phyloP scores from a whole-genome alignment of 2,888 invertebrate genomes.

The Perizoma flavofasciatum region DNA sequence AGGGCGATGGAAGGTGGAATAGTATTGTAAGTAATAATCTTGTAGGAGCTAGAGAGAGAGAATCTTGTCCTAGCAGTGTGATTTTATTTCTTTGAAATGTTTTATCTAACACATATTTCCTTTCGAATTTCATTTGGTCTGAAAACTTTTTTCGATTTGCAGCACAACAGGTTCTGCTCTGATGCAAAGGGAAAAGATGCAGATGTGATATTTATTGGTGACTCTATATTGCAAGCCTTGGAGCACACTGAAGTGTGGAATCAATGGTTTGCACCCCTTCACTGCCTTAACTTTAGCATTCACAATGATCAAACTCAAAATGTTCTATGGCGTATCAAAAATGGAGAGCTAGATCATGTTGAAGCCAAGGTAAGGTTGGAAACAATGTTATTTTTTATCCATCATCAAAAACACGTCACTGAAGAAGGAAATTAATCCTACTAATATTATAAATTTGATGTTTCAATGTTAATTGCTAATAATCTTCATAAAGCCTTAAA shows the following conservation, averaged over 20 bases:
- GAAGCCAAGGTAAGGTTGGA: constrained; percentile 89
- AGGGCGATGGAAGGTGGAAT: constrained; percentile 94
- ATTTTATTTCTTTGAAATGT: too few species aligned
- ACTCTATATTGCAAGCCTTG: constrained; percentile 92
- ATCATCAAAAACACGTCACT: background rate
- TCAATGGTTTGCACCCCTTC: constrained; percentile 95
- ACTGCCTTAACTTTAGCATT: constrained; percentile 96
- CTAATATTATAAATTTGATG: too few species aligned
- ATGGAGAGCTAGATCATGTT: constrained; percentile 95
- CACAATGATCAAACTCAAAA: constrained; percentile 94
- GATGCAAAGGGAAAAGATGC: constrained; percentile 96
- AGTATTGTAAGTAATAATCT: constrained; percentile 82
- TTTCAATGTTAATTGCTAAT: too few species aligned
- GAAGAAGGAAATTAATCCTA: background rate
- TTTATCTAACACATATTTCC: too few species aligned
- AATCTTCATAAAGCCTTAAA: too few species aligned
- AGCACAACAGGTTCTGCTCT: constrained; percentile 93
- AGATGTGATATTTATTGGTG: constrained; percentile 96
- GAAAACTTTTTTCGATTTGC: constrained; percentile 51
- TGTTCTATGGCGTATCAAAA: constrained; percentile 94
- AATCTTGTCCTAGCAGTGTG: too few species aligned
- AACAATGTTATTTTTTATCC: background rate
- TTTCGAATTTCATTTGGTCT: background rate
- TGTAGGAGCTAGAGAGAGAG: too few species aligned
- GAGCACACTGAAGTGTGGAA: constrained; percentile 95